These are phyloP conservation scores for Leptocoma aspasia DNA, from an alignment of 2,113 vertebrate genomes.

Conservation along the genomic window DNA sequence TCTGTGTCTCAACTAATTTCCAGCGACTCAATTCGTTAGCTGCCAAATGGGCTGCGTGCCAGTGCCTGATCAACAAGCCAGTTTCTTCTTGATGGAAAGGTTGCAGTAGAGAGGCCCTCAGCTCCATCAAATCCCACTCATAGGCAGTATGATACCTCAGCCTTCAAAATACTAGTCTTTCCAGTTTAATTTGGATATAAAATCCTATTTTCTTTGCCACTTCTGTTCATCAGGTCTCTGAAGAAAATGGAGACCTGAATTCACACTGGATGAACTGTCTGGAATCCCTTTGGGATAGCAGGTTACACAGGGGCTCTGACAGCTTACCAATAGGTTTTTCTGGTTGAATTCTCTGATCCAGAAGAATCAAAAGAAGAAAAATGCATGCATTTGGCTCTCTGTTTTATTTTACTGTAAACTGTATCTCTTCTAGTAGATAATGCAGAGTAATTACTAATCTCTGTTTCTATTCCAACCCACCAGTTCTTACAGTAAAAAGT, in stretches of 20 bases:
- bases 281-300: not conserved
- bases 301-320: not conserved
- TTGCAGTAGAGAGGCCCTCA: slow-evolving; percentile 21
- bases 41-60: slow-evolving; percentile 60
- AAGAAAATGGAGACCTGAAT: not conserved
- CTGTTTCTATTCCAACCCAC: not conserved
- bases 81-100: slow-evolving; percentile 58
- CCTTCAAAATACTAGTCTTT: slow-evolving; percentile 54
- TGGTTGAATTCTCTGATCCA: not conserved
- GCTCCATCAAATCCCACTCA: slow-evolving; percentile 19
- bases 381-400: not conserved
- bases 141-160: not conserved
- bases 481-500: not conserved
- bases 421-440: not conserved
- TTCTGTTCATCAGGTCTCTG: not conserved
- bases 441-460: not conserved
- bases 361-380: not conserved
- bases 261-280: not conserved
- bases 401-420: not conserved
- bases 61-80: slow-evolving; percentile 54
- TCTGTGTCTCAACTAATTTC: slow-evolving; percentile 67
- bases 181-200: not conserved
- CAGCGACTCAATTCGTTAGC: slow-evolving; percentile 56
- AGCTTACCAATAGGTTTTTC: not conserved
- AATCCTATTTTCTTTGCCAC: not conserved